phyloP scores from a whole-genome alignment of 2,113 vertebrate genomes.

The Gymnarchus niloticus region DNA sequence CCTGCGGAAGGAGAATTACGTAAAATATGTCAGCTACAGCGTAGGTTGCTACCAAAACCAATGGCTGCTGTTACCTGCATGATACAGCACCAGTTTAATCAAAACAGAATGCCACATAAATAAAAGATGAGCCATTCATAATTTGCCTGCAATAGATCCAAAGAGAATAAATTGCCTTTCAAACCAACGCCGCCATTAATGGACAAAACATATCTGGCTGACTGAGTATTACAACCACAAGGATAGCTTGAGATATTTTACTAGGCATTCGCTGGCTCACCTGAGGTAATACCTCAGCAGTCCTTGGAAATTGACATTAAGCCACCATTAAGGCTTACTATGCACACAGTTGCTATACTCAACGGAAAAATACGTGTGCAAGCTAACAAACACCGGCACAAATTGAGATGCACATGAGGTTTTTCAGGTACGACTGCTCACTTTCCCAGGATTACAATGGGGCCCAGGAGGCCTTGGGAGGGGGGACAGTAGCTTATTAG shows the following conservation, averaged over 20 bases:
- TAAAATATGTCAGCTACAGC: neutral
- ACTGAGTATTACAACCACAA: neutral
- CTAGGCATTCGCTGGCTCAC: neutral
- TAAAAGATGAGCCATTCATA: slow-evolving; percentile 14
- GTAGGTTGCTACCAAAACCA: neutral
- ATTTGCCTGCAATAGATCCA: slow-evolving; percentile 25
- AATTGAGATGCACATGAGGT: neutral
- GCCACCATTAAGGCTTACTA: neutral
- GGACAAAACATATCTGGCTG: slow-evolving; percentile 13
- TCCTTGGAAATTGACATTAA: neutral
- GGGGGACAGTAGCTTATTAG: no score
- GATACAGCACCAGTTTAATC: slow-evolving; percentile 26
- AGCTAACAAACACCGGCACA: neutral
- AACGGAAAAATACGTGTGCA: neutral
- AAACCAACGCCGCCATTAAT: slow-evolving; percentile 18
- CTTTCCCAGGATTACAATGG: neutral
- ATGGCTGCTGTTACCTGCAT: slow-evolving; percentile 1
- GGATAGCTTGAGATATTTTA: neutral
- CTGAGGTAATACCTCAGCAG: neutral
- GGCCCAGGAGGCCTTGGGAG: no score
- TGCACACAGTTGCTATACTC: neutral
- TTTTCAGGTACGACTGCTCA: neutral
- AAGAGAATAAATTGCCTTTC: slow-evolving; percentile 26
- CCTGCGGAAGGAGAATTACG: slow-evolving; percentile 54
- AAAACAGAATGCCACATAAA: slow-evolving; percentile 23